Evolutionary conservation across 92 coral and sea anemone species (phyloP).

Genomic region (Zoanthus solanderi): DNA sequence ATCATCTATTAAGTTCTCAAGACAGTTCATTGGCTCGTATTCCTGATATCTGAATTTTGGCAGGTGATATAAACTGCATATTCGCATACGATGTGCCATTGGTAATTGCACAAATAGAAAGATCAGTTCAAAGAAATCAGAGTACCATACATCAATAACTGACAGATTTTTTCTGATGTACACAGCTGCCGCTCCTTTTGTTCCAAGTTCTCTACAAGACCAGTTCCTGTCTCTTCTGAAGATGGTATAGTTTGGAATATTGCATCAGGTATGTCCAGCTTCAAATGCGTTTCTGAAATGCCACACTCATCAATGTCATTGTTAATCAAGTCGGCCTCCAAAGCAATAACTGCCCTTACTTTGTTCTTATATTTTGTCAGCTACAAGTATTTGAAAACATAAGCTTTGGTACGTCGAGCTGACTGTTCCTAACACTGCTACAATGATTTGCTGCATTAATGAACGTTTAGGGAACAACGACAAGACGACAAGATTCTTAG

Average conservation of each 20-base stretch:
- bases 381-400: constrained; percentile 30
- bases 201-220: constrained; percentile 20
- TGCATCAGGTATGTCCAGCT: constrained; percentile 24
- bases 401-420: constrained; percentile 41
- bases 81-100: background rate
- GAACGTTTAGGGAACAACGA: too few relatives aligned
- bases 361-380: constrained; percentile 23
- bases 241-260: constrained; percentile 24
- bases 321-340: constrained; percentile 19
- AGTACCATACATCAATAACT: constrained; percentile 10
- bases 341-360: constrained; percentile 20
- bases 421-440: background rate
- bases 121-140: constrained; percentile 22
- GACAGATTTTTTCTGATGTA: background rate
- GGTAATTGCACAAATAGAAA: background rate
- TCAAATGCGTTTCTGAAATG: constrained; percentile 43
- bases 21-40: constrained; percentile 31
- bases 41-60: constrained; percentile 1
- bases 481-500: too few relatives aligned
- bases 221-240: constrained; percentile 45
- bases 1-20: constrained; percentile 30
- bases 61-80: background rate
- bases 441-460: background rate
- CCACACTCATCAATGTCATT: constrained; percentile 30
- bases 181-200: constrained; percentile 25